A percentile compares a stretch with the other conserved stretches of the same genome.
These are phyloP conservation scores for Zaprionus gabonicus DNA, from an alignment of 1,140 invertebrate genomes.

Conservation along the genomic window DNA sequence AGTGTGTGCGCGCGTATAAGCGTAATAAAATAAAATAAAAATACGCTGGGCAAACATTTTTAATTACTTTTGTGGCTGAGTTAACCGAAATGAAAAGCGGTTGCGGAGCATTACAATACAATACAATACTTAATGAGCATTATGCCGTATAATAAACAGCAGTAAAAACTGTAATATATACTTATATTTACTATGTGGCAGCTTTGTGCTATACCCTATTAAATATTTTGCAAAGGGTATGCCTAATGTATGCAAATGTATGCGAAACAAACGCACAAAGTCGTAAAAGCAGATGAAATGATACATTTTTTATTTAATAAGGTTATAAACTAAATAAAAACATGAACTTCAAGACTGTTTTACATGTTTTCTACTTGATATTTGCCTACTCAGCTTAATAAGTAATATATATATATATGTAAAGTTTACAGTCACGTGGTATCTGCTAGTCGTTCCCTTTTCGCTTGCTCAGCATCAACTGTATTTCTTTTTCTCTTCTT, in stretches of 20 bases:
- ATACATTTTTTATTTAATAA: neutral
- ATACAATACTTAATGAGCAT: slow-evolving; percentile 79
- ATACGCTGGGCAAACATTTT: slow-evolving; percentile 66
- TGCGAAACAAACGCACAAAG: neutral
- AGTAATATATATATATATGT: too few species aligned
- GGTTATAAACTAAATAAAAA: neutral
- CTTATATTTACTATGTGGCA: slow-evolving; percentile 34
- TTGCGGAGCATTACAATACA: slow-evolving; percentile 69
- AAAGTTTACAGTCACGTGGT: neutral
- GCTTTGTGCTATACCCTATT: slow-evolving; percentile 12
- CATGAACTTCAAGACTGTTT: neutral
- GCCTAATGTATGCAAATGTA: slow-evolving; percentile 13
- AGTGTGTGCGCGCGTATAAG: neutral
- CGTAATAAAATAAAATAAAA: slow-evolving; percentile 49
- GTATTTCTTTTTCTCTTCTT: slow-evolving; percentile 13
- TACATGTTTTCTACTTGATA: neutral
- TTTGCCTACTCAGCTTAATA: too few species aligned
- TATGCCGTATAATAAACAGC: slow-evolving; percentile 74
- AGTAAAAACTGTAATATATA: slow-evolving; percentile 52
- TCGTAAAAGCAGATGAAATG: neutral
- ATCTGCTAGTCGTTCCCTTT: neutral
- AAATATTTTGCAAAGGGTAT: neutral
- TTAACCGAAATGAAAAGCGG: slow-evolving; percentile 49
- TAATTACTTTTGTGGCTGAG: slow-evolving; percentile 68
- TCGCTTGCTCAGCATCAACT: neutral